phyloP scores from a whole-genome alignment of 2,888 invertebrate genomes.

The Leucophora obtusa region DNA sequence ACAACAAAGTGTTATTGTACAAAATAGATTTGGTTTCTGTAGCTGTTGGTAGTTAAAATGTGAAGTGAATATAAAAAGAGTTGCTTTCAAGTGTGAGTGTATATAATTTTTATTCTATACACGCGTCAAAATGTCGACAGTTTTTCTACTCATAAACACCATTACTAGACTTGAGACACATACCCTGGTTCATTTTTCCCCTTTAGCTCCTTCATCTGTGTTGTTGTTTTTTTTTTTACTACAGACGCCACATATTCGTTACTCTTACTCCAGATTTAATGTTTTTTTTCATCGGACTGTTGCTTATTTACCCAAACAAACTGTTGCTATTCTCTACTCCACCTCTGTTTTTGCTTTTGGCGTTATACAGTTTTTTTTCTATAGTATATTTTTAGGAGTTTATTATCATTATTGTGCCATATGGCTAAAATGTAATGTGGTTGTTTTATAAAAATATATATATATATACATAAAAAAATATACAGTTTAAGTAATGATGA shows the following conservation, averaged over 20 bases:
- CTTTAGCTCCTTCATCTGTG: neutral
- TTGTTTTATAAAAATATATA: neutral
- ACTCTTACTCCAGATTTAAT: neutral
- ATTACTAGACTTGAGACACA: constrained; percentile 5
- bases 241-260: constrained; percentile 46
- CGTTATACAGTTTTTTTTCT: constrained; percentile 27
- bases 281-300: constrained; percentile 41
- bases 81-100: constrained; percentile 4
- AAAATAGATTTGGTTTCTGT: neutral
- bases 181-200: neutral
- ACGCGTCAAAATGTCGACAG: constrained; percentile 60
- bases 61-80: constrained; percentile 10
- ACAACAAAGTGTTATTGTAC: neutral
- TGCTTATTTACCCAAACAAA: constrained; percentile 54
- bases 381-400: constrained; percentile 73
- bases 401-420: constrained; percentile 75
- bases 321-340: constrained; percentile 47
- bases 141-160: constrained; percentile 34
- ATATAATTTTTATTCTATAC: constrained; percentile 38
- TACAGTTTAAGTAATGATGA: constrained; percentile 47
- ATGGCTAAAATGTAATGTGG: constrained; percentile 68
- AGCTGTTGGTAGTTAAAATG: neutral
- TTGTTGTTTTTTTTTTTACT: constrained; percentile 15
- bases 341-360: neutral
- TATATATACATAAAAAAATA: neutral